Base-by-base conservation (phyloP, 2,888 invertebrate genomes). In the Calliphora vomitoria region DNA sequence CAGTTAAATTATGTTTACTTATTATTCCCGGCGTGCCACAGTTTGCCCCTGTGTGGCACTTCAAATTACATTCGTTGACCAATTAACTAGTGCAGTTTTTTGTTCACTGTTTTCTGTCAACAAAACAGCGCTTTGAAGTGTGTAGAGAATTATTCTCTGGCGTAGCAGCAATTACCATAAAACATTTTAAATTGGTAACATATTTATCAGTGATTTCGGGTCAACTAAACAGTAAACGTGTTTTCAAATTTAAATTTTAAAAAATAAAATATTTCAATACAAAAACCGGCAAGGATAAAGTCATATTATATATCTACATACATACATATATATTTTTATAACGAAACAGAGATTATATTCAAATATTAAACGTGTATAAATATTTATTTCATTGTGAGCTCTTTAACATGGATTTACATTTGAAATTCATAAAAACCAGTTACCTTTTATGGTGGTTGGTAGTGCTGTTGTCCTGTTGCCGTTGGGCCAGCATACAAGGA, bases 151-250 rank as follows among this genome's bases (percentile, higher is more conserved):
- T 35, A 35, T 58, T 60, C 41, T 86, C 72, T 72, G 60, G 18
- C 60, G 68, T 69, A 58, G 35, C 31, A 35, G 58, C 74, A 82
- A 82, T 87, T 85, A 71, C 79, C 82, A 85, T 87, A 87, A 79
- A 87, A 87, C 53, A 75, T 66, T 84, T 85, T 44, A 79, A 85
- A 82, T 60, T 80, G 75, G 35, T 85, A 64, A 79, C 58, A 79
- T 85, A 87, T 79, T 82, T 75, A 64, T 79, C 87, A 87, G 87
- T 87, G 64, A 85, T 82, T 87, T 85, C 66, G 60, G 79, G 75
- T 69, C 75, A 75, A 80, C 85, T 82, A 75, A 79, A 82, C 58
- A 64, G 87, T 82, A 11, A 82, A 85, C 82, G 74, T 79, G 79
- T 86, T 53, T 38, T 58, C 15, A 11, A 44, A 44, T 44, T 58